Base-by-base conservation (phyloP, 2,888 invertebrate genomes). In the Zhuqinia jingwanae region DNA sequence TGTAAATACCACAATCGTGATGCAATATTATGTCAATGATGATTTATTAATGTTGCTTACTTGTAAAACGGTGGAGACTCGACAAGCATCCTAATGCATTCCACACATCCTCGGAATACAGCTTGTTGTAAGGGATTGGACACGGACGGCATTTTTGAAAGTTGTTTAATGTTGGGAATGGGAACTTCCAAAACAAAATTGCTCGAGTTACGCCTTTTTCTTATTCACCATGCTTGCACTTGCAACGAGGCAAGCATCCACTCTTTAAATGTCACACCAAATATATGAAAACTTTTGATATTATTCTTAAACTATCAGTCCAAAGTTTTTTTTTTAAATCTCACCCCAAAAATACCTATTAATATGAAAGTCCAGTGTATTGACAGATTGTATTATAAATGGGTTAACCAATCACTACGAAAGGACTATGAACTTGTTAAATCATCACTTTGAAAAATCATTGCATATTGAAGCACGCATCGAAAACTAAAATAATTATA, bases 21-120 rank as follows among this genome's bases (percentile, higher is more conserved):
- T 47, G n/a, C n/a, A 56, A n/a, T 36, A 36, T 36, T 36, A 36
- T n/a, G 10, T 5, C 22, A 47, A 27, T 13, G 25, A 47, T 3
- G 20, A 56, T 50, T 2, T 17, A 36, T n/a, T 17, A 36, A 6
- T 36, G 36, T 30, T 56, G 15, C 85, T 88, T 87, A 91, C 91
- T 89, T 89, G 88, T 89, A 91, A 79, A 82, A 90, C 2, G 91
- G 91, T 22, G 90, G 89, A 42, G 88, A 89, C 70, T 90, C 90
- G 50, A 91, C 89, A 2, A 91, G 89, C 88, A 91, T 90, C 47
- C 90, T 76, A 76, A 91, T 89, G 70, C 91, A 91, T 79, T 91
- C 91, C 53, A 90, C 89, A 70, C 91, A 91, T 3, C 91, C 91
- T 6, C 91, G 85, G 53, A 89, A 89, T 1, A 91, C 88, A 0